Evolutionary conservation across 2,797 vertebrate species (phyloP).

Genomic region (Catharus ustulatus): DNA sequence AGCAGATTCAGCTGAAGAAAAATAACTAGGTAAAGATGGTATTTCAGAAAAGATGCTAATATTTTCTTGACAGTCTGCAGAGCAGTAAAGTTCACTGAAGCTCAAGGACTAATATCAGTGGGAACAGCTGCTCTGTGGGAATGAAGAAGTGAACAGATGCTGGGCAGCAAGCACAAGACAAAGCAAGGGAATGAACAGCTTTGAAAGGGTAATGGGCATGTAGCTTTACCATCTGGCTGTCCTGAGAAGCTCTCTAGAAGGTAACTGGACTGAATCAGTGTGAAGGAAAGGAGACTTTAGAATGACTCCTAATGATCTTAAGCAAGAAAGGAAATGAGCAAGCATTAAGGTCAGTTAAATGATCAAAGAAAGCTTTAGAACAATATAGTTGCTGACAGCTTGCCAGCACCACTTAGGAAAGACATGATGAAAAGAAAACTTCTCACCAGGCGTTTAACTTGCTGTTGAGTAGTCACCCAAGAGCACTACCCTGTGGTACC

Average conservation of each 20-base stretch:
- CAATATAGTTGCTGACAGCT: background rate
- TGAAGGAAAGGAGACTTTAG: background rate
- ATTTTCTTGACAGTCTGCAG: background rate
- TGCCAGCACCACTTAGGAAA: background rate
- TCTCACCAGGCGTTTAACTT: background rate
- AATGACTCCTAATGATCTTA: conserved; percentile 16
- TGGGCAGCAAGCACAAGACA: background rate
- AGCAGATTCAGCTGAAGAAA: background rate
- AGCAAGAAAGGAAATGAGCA: conserved; percentile 3
- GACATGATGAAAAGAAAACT: background rate
- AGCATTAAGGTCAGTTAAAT: background rate
- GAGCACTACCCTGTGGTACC: background rate
- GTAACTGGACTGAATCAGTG: background rate
- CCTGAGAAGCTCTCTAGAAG: conserved; percentile 24
- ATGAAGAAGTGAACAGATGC: conserved; percentile 32
- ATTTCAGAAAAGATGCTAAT: background rate
- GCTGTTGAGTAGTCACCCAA: background rate
- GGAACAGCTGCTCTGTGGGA: background rate
- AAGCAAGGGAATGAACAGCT: conserved; percentile 4
- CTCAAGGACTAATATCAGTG: conserved; percentile 12
- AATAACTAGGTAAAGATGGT: background rate
- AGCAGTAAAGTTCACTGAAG: background rate
- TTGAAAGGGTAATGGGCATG: conserved; percentile 19
- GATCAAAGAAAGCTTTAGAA: background rate
- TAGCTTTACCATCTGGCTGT: conserved; percentile 36